Conservation (phyloP, 2,888 invertebrate genomes). For the Hyppa rectilinea region DNA sequence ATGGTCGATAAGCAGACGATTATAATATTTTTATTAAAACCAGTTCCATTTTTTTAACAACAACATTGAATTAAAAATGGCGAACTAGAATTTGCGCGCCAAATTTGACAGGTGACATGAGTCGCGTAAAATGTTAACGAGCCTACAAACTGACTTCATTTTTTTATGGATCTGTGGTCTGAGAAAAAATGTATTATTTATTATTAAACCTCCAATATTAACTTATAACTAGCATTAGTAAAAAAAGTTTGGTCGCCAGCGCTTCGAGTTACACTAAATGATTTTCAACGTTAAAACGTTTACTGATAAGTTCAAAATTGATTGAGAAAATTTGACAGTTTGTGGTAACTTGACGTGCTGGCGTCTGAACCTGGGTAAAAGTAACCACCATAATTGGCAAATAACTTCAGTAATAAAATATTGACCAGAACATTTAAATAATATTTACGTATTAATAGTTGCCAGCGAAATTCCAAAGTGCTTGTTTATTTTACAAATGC, state of each 20-base stretch:
- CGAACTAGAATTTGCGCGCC: constrained; percentile 34
- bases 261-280: too few species aligned
- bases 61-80: neutral
- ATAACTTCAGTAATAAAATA: neutral
- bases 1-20: neutral
- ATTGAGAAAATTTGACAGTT: too few species aligned
- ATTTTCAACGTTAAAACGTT: too few species aligned
- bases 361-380: too few species aligned
- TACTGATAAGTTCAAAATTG: too few species aligned
- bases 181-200: too few species aligned
- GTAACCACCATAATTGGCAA: neutral
- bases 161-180: too few species aligned
- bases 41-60: constrained; percentile 1
- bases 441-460: constrained; percentile 42
- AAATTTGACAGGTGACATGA: constrained; percentile 25
- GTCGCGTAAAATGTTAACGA: neutral
- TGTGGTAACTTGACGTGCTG: too few species aligned
- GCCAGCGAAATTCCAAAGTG: constrained; percentile 65
- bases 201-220: neutral
- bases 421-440: constrained; percentile 10
- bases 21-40: constrained; percentile 3
- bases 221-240: neutral
- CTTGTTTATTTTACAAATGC: constrained; percentile 68
- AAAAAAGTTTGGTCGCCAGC: too few species aligned
- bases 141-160: neutral